phyloP scores from a whole-genome alignment of 1,140 invertebrate genomes.

The Nylanderia fulva region DNA sequence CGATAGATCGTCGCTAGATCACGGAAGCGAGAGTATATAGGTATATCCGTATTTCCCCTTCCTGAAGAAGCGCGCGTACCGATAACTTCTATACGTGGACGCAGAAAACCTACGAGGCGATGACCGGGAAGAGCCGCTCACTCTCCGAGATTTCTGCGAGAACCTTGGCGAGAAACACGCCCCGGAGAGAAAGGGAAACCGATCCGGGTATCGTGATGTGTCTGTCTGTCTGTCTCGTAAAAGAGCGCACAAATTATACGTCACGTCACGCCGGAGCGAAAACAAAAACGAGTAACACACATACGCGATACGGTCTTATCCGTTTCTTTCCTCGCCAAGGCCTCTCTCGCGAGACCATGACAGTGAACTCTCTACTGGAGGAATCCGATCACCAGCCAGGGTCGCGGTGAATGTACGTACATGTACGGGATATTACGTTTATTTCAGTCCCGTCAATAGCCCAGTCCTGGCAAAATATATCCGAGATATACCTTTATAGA shows the following conservation, averaged over 20 bases:
- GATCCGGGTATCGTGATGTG: slow-evolving; percentile 37
- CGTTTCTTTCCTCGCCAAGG: slow-evolving; percentile 51
- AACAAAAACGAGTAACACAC: slow-evolving; percentile 65
- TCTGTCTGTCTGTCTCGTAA: slow-evolving; percentile 30
- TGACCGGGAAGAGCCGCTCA: slow-evolving; percentile 35
- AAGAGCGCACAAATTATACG: slow-evolving; percentile 49
- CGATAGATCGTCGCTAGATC: not conserved
- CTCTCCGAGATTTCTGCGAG: not conserved
- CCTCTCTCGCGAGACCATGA: slow-evolving; percentile 64
- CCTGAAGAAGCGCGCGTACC: slow-evolving; percentile 17
- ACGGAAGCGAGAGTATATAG: slow-evolving; percentile 16
- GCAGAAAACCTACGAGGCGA: slow-evolving; percentile 51
- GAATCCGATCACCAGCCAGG: slow-evolving; percentile 63
- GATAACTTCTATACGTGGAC: slow-evolving; percentile 40
- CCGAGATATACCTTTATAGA: not conserved
- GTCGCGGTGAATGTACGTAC: slow-evolving; percentile 41
- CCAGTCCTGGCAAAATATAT: slow-evolving; percentile 13
- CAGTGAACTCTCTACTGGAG: slow-evolving; percentile 73
- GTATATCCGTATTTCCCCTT: slow-evolving; percentile 17
- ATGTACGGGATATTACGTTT: slow-evolving; percentile 40
- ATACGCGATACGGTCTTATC: slow-evolving; percentile 47
- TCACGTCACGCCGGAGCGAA: slow-evolving; percentile 51
- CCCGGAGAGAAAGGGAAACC: slow-evolving; percentile 70
- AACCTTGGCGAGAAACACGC: slow-evolving; percentile 18
- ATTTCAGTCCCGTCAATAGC: not conserved